Percentiles rank a stretch among this genome's conserved stretches.
Conservation (phyloP, 2,888 invertebrate species). For the Tiliacea citrago region DNA sequence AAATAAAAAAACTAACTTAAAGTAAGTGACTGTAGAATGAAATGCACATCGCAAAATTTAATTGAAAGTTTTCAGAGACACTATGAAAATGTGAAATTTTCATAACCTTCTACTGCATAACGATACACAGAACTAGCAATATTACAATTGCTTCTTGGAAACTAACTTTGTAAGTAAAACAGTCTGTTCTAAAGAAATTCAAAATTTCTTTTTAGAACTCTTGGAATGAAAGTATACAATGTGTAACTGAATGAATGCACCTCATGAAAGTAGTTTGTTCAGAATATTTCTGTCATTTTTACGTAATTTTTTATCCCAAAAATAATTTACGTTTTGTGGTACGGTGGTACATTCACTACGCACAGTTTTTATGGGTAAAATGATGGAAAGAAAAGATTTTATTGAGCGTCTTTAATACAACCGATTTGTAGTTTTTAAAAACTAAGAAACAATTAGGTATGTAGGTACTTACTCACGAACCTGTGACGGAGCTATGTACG, state of each 20-base stretch:
- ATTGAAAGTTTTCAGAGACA: neutral
- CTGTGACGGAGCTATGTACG: neutral
- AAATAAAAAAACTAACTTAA: conserved; percentile 10
- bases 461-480: neutral
- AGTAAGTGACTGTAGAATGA: neutral
- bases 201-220: conserved; percentile 6
- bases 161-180: neutral
- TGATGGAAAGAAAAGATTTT: neutral
- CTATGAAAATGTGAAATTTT: neutral
- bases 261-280: no score
- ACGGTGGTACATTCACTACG: no score
- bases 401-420: no score
- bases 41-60: conserved; percentile 7
- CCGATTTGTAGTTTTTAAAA: neutral
- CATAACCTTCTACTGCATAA: neutral
- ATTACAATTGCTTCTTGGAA: conserved; percentile 4
- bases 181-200: neutral
- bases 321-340: no score
- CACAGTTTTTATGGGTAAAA: no score
- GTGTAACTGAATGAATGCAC: no score
- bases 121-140: conserved; percentile 1
- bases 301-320: no score
- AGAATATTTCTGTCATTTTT: no score
- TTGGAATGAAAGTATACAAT: neutral
- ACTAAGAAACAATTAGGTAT: neutral